phyloP scores from a whole-genome alignment of 2,797 vertebrate genomes.

The Platyrinchus mystaceus region DNA sequence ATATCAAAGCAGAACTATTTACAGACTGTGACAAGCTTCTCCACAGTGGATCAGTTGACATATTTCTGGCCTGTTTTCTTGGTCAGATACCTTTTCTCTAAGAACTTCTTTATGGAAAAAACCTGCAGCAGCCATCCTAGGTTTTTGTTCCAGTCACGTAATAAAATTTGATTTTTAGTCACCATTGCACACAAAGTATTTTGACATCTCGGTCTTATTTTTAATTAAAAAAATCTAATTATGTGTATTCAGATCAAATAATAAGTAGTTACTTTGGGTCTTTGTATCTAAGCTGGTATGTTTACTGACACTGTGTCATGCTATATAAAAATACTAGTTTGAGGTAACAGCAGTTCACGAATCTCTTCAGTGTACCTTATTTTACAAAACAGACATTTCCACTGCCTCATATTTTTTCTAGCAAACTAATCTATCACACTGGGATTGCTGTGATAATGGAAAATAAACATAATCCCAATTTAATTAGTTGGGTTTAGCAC shows the following conservation, averaged over 20 bases:
- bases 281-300: not conserved
- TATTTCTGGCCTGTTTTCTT: not conserved
- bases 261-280: not conserved
- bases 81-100: not conserved
- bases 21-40: not conserved
- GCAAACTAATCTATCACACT: not conserved
- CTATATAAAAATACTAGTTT: not conserved
- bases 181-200: not conserved
- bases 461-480: not conserved
- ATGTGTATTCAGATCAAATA: not conserved
- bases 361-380: not conserved
- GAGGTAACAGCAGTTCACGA: not conserved
- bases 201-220: not conserved
- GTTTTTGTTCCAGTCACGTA: not conserved
- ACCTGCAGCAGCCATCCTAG: not conserved
- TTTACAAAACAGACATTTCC: not conserved
- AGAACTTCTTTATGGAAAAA: not conserved
- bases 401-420: not conserved
- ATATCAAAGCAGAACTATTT: conserved; percentile 46
- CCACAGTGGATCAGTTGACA: not conserved
- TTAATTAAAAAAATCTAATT: not conserved
- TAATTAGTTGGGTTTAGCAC: not conserved
- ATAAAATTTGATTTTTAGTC: not conserved
- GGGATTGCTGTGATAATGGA: not conserved
- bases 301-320: not conserved